A percentile compares a stretch with the other conserved stretches of the same genome.
phyloP scores from a whole-genome alignment of 2,797 vertebrate genomes.

The Poeciliopsis paucimaculata region DNA sequence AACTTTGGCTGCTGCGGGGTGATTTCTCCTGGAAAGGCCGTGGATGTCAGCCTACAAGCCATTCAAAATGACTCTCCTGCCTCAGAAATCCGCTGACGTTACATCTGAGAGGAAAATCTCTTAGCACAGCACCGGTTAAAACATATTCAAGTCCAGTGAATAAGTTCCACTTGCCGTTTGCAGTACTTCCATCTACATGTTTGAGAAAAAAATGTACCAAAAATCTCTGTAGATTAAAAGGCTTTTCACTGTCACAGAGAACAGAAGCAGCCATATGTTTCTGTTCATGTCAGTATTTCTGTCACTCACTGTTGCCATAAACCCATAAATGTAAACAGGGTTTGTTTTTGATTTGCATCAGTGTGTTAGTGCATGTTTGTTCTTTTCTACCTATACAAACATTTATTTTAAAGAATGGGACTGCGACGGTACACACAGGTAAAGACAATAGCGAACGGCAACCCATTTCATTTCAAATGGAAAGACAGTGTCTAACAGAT shows the following conservation, averaged over 20 bases:
- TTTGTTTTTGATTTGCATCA: not conserved
- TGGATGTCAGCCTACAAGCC: constrained; percentile 39
- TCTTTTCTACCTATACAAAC: not conserved
- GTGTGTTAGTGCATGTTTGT: not conserved
- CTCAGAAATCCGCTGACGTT: constrained; percentile 55
- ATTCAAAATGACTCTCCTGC: constrained; percentile 33
- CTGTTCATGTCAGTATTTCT: constrained; percentile 12
- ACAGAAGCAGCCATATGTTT: constrained; percentile 28
- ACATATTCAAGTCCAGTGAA: constrained; percentile 40
- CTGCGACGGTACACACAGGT: not conserved
- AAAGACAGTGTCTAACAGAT: constrained; percentile 34
- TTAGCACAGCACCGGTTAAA: constrained; percentile 40
- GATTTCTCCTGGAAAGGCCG: constrained; percentile 25
- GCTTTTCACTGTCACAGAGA: constrained; percentile 43
- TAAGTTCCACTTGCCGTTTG: constrained; percentile 33
- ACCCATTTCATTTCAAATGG: constrained; percentile 7
- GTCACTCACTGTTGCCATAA: no score
- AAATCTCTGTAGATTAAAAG: constrained; percentile 27
- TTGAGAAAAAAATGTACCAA: constrained; percentile 38
- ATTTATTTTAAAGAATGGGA: not conserved
- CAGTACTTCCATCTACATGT: constrained; percentile 16
- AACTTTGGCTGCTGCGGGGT: constrained; percentile 21
- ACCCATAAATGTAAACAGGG: not conserved
- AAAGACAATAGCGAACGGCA: constrained; percentile 9
- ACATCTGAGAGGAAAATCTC: constrained; percentile 27